Evolutionary conservation across 2,797 vertebrate species (phyloP), one percentile per base, ranked within the genome.

Genomic region (Anniella stebbinsi): DNA sequence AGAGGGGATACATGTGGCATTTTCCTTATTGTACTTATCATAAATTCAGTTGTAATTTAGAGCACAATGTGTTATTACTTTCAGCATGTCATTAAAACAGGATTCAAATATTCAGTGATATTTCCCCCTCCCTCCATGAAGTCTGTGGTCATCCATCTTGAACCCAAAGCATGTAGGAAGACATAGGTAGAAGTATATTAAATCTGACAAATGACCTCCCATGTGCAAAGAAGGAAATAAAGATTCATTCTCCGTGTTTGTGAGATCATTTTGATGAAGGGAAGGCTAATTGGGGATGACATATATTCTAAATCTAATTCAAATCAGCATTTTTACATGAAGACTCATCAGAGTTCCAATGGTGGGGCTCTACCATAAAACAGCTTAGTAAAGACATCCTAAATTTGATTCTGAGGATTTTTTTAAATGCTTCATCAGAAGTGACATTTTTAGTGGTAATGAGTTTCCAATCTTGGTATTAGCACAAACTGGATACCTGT

Each of bases 161-260:
- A 97, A 97, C 94, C 93, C 96, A 96, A 96, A 95, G 94, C 95
- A 96, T 97, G 96, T 94, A 96, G 95, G 92, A 97, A 97, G 97
- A 97, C 91, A 33, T 96, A 97, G 96, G 96, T 97, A 96, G 96
- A 97, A 97, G 92, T 97, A 94, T 96, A 97, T 97, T 97, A 97
- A 97, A 97, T 95, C 97, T 97, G 97, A 97, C 97, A 97, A 97
- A 97, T 97, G 96, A 97, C 97, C 97, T 97, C 97, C 97, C 97
- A 96, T 97, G 97, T 97, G 97, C 96, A 97, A 97, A 97, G 96
- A 94, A 97, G 97, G 97, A 97, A 98, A 97, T 97, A 97, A 97
- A 97, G 97, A 97, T 97, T 97, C 97, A 97, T 97, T 97, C 95
- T 95, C 92, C 36, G 92, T 97, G 97, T 97, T 97, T 97, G 97